Conservation (phyloP, 2,888 invertebrate species). For the Rotaria socialis region DNA sequence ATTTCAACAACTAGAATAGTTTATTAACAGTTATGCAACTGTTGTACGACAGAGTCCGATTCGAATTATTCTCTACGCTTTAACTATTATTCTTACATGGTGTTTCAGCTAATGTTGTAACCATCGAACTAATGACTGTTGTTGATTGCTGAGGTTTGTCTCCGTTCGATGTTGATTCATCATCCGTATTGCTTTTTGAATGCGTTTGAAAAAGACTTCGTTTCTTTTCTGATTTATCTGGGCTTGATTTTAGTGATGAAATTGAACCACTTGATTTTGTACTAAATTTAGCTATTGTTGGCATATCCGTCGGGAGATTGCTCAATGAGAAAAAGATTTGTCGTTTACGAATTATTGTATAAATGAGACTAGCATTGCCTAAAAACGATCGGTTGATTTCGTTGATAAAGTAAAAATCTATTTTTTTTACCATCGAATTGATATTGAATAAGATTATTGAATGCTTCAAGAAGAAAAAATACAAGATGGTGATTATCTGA, state of each 20-base stretch:
- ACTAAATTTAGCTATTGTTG: neutral
- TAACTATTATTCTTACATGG: neutral
- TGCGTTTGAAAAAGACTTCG: neutral
- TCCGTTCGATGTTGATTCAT: neutral
- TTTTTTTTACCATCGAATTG: constrained; percentile 75
- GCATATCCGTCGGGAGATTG: constrained; percentile 81
- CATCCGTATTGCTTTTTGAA: neutral
- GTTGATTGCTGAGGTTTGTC: neutral
- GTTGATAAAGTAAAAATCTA: too few species aligned
- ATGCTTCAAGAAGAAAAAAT: constrained; percentile 94
- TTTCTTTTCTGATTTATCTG: constrained; percentile 35
- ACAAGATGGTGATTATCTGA: constrained; percentile 95
- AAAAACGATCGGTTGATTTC: neutral
- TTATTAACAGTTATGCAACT: too few species aligned
- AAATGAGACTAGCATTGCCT: constrained; percentile 89
- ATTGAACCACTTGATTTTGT: neutral
- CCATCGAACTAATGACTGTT: neutral
- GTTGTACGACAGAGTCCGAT: too few species aligned
- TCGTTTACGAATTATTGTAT: constrained; percentile 94
- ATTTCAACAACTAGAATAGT: too few species aligned
- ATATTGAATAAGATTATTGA: constrained; percentile 98
- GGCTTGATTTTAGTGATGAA: neutral
- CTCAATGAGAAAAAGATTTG: constrained; percentile 93
- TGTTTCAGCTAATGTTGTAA: neutral
- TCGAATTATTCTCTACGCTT: too few species aligned